phyloP scores from a whole-genome alignment of 2,113 vertebrate genomes.

The Butorides virescens region DNA sequence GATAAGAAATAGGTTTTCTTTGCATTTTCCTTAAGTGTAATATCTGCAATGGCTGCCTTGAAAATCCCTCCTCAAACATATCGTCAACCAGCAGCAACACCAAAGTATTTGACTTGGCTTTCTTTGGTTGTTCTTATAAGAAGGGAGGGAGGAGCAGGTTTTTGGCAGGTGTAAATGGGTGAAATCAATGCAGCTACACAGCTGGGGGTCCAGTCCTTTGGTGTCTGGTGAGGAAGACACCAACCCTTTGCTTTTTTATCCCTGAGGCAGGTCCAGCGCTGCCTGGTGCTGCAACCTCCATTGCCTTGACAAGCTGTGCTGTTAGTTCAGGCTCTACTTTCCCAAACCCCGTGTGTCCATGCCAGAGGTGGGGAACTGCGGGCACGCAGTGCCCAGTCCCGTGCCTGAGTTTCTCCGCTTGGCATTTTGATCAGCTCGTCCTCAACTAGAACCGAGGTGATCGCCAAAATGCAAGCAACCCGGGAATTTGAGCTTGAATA shows the following conservation, averaged over 20 bases:
- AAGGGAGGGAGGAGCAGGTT: neutral
- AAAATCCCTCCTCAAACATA: neutral
- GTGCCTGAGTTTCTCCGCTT: neutral
- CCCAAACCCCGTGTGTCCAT: accelerated
- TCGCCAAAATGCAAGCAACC: neutral
- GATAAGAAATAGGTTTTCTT: neutral
- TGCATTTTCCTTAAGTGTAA: neutral
- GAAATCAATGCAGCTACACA: neutral
- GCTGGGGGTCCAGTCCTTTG: neutral
- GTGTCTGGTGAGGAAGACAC: neutral
- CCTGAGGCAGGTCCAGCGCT: neutral
- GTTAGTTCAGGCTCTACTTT: neutral
- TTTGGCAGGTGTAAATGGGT: neutral
- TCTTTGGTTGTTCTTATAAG: neutral
- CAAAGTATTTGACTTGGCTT: neutral
- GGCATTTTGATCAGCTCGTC: neutral
- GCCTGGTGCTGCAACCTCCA: neutral
- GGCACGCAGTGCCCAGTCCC: accelerated
- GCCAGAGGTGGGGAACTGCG: accelerated
- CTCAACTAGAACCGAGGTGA: accelerated
- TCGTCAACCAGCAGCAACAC: neutral
- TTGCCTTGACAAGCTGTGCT: neutral
- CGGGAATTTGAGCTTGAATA: neutral
- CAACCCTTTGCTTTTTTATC: neutral
- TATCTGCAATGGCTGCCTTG: neutral